Evolutionary conservation across 2,888 invertebrate species (phyloP).

Genomic region (Caradrina clavipalpis): DNA sequence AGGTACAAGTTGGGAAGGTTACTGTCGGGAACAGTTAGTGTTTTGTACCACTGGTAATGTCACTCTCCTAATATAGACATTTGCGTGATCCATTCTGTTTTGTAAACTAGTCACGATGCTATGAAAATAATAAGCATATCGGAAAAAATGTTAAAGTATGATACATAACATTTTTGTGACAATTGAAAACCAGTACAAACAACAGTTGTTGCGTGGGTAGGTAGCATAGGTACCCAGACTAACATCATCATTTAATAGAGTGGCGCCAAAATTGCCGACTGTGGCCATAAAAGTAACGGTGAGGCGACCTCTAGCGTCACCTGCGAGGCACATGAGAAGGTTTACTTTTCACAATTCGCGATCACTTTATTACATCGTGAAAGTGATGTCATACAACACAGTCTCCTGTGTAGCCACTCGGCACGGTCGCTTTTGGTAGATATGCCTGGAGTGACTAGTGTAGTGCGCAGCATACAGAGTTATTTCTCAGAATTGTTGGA

Average conservation of each 20-base stretch:
- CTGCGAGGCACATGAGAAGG: constrained; percentile 37
- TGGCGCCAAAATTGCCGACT: constrained; percentile 74
- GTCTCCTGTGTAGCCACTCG: neutral
- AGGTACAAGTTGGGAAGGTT: too few relatives aligned
- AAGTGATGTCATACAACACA: neutral
- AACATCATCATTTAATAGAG: constrained; percentile 34
- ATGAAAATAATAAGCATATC: constrained; percentile 4
- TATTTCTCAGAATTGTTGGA: neutral
- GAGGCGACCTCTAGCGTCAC: constrained; percentile 53
- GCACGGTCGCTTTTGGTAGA: neutral
- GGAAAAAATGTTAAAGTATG: too few relatives aligned
- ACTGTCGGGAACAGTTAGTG: too few relatives aligned
- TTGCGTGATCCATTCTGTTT: constrained; percentile 1
- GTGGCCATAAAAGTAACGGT: constrained; percentile 70
- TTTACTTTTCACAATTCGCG: neutral
- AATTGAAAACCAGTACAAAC: neutral
- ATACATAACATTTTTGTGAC: too few relatives aligned
- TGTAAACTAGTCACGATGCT: constrained; percentile 10
- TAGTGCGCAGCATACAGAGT: neutral
- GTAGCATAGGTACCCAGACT: constrained; percentile 1
- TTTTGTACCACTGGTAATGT: too few relatives aligned
- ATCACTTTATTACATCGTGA: neutral
- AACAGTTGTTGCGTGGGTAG: neutral
- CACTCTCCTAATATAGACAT: too few relatives aligned
- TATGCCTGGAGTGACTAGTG: too few relatives aligned